Evolutionary conservation across 2,888 invertebrate species (phyloP), one percentile per base, ranked within the genome.

Genomic region (Dolomedes plantarius): DNA sequence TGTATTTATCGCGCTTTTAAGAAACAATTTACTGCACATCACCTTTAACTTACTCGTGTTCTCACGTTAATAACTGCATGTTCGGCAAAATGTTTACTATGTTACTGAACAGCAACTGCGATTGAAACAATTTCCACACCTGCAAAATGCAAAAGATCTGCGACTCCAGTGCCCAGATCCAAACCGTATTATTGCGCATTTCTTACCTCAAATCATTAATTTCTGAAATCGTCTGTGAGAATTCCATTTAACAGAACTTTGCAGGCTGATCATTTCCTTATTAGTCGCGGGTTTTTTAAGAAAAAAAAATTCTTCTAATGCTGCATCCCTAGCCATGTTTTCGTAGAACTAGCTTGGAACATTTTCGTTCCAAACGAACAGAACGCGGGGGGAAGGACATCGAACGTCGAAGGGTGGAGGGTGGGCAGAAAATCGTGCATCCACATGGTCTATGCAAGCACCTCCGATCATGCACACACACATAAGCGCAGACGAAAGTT

Each of bases 381-480:
- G 31, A 64, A 39, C 6, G 62, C 69, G 72, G 77, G 67, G 36
- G 67, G 50, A 23, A 72, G 41, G 41, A n/a, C n/a, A 39, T 29
- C 19, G 62, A 39, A 73, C 36, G 28, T 68, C 36, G 71, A 28
- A 36, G 31, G 46, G 32, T 7, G n/a, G 28, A 31, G 23, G 77
- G 80, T 71, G 67, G 74, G 62, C 69, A 74, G 74, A 73, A 77
- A 83, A 67, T 77, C 85, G 68, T 85, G 85, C 85, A 78, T 78
- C 85, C 85, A 79, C 85, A 77, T 83, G 67, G 50, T 68, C 83
- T 77, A 85, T 85, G 78, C 78, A 85, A 78, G 78, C 78, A 73
- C 73, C 78, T 50, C 69, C 56, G 27, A 78, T 73, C 67, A 29
- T 41, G 72, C 36, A 65, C 71, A 67, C 69, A 82, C 82, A 76